These are phyloP conservation scores for Thunnus albacares DNA, from an alignment of 2,797 vertebrate species.

Conservation along the genomic window DNA sequence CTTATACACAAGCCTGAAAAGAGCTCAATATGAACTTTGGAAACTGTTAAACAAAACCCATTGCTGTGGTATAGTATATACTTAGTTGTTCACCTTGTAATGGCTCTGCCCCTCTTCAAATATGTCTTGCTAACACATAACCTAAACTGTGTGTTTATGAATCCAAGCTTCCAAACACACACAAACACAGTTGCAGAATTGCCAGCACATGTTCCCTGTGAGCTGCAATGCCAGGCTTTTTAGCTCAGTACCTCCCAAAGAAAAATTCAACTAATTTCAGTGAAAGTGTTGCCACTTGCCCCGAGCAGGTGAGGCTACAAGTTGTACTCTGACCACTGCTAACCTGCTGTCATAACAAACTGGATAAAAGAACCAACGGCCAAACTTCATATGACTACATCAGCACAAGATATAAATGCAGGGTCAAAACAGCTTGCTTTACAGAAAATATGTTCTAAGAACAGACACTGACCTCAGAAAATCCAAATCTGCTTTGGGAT, in stretches of 20 bases:
- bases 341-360: constrained; percentile 57
- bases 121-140: background rate
- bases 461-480: background rate
- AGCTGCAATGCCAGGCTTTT: background rate
- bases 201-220: background rate
- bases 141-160: background rate
- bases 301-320: constrained; percentile 2
- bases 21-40: background rate
- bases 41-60: background rate
- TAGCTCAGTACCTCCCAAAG: constrained; percentile 7
- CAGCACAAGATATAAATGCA: constrained; percentile 29
- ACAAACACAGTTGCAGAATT: background rate
- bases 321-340: constrained; percentile 28
- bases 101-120: background rate
- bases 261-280: constrained; percentile 23
- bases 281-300: constrained; percentile 38
- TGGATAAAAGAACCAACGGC: constrained; percentile 42
- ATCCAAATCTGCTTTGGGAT: background rate
- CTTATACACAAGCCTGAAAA: background rate
- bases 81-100: background rate
- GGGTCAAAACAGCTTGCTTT: constrained; percentile 17
- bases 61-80: too few relatives aligned
- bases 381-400: constrained; percentile 33
- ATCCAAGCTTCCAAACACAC: background rate
- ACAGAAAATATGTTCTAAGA: constrained; percentile 23